Base-by-base conservation (phyloP, 2,888 invertebrate genomes). In the Clanis bilineata region DNA sequence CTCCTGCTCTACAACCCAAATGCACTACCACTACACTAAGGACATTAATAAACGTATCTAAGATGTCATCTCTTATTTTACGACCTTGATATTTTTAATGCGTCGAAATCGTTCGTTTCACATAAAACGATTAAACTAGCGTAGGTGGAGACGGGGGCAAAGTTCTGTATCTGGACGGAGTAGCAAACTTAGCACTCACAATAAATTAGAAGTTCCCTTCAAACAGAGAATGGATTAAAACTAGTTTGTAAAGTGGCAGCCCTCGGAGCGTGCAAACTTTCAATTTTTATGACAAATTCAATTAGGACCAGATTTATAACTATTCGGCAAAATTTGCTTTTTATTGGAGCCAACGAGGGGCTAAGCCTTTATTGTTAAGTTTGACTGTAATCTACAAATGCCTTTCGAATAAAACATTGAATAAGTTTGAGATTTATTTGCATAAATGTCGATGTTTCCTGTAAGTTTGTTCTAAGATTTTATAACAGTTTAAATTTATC, bases 261-360 rank as follows among this genome's bases (percentile, higher is more conserved):
- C 82, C 83, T 82, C 84, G 74, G 74, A 83, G 81, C 77, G 81
- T 74, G 71, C 73, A 85, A 90, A 90, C 88, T 91, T 91, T 86
- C 85, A 90, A 89, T 91, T 91, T 91, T 90, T 92, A 91, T 90
- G 89, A 91, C 87, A 88, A 90, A 90, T 85, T 88, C 83, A 90
- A 89, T 90, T 90, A 90, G 77, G 74, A 73, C 62, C 70, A 79
- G 85, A 90, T 90, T 89, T 90, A 90, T 89, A 77, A 64, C 73
- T 82, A 73, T 85, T 77, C 70, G 72, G 71, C 76, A 74, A 73
- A 82, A 79, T 79, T 72, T 74, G 74, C 75, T 76, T 73, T 76
- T 68, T 68, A 76, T 74, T 68, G 69, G 79, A 71, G 72, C 65
- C 73, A 82, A 72, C 71, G 74, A 79, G 78, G 66, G 72, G 70